Percentiles rank a stretch among this genome's conserved stretches.
These are phyloP conservation scores for Ophion obscuratus DNA, from an alignment of 2,888 invertebrate genomes.

Conservation along the genomic window DNA sequence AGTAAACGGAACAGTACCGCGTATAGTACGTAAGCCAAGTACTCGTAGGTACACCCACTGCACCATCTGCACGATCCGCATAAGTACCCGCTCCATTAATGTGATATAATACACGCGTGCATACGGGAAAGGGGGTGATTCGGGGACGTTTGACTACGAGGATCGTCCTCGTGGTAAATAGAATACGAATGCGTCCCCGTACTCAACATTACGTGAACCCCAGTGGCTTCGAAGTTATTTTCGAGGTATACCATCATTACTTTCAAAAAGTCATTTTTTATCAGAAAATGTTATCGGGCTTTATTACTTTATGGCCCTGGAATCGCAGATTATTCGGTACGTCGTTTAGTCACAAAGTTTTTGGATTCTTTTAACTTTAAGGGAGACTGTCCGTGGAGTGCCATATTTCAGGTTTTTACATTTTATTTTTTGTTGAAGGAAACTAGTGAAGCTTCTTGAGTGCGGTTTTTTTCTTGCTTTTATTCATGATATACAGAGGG, in stretches of 20 bases:
- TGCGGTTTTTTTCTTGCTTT: too few relatives aligned
- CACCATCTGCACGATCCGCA: constrained; percentile 55
- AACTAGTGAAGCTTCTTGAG: too few relatives aligned
- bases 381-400: too few relatives aligned
- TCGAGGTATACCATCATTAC: not conserved
- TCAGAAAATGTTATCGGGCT: too few relatives aligned
- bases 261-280: too few relatives aligned
- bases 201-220: not conserved
- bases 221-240: not conserved
- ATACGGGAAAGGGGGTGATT: not conserved
- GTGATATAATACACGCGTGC: constrained; percentile 15
- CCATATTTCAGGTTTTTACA: too few relatives aligned
- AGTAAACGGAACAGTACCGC: constrained; percentile 28
- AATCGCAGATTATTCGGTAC: too few relatives aligned
- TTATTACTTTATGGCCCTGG: too few relatives aligned
- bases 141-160: not conserved
- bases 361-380: too few relatives aligned
- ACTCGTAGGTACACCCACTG: constrained; percentile 52
- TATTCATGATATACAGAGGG: too few relatives aligned
- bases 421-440: too few relatives aligned
- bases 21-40: constrained; percentile 15
- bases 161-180: not conserved
- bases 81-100: constrained; percentile 51
- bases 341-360: too few relatives aligned
- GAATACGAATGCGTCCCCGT: not conserved